These are phyloP conservation scores for Drosophila phalerata DNA, from an alignment of 2,888 invertebrate species.

Conservation along the genomic window DNA sequence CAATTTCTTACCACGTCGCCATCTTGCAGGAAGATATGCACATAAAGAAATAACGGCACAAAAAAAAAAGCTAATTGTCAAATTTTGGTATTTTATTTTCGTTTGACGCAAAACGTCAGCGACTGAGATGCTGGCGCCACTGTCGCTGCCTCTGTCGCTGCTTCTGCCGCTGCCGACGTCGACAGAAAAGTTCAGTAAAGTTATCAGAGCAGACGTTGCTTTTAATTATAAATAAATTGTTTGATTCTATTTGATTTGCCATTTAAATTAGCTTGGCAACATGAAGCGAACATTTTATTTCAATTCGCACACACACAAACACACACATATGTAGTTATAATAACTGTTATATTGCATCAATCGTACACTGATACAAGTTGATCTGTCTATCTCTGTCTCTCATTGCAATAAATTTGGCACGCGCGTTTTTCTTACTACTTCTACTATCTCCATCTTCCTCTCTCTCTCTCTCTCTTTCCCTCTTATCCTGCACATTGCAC, in stretches of 20 bases:
- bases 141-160: background rate
- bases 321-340: background rate
- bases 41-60: slow-evolving; percentile 9
- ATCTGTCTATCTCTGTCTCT: slow-evolving; percentile 8
- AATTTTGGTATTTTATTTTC: slow-evolving; percentile 17
- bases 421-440: background rate
- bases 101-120: slow-evolving; percentile 10
- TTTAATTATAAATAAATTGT: slow-evolving; percentile 47
- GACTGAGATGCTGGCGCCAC: slow-evolving; percentile 6
- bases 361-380: slow-evolving; percentile 17
- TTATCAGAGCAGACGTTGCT: slow-evolving; percentile 32
- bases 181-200: slow-evolving; percentile 36
- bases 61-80: slow-evolving; percentile 1
- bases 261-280: slow-evolving; percentile 32
- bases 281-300: background rate
- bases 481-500: background rate
- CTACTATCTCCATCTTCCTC: background rate
- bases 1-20: slow-evolving; percentile 11
- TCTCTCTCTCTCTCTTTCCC: background rate
- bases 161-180: slow-evolving; percentile 14
- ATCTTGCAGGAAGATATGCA: slow-evolving; percentile 17
- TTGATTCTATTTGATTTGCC: slow-evolving; percentile 32
- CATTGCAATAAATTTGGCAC: background rate
- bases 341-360: slow-evolving; percentile 18
- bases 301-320: background rate